phyloP scores from a whole-genome alignment of 2,797 vertebrate genomes.

The Hyperoplus lanceolatus region DNA sequence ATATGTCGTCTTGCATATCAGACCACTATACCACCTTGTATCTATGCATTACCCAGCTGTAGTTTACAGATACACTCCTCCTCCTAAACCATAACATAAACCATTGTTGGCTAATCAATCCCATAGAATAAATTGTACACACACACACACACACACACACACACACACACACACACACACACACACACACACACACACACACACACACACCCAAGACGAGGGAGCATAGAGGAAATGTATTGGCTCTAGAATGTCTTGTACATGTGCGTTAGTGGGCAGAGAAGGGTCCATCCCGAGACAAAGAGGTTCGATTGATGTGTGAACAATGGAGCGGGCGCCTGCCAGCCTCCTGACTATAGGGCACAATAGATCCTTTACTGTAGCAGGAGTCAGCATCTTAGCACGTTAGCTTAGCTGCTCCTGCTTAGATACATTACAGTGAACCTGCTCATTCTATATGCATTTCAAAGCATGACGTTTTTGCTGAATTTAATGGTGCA shows the following conservation, averaged over 20 bases:
- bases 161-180: too few relatives aligned
- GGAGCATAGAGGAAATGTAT: too few relatives aligned
- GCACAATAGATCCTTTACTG: slow-evolving; percentile 81
- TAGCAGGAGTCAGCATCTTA: slow-evolving; percentile 27
- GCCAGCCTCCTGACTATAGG: slow-evolving; percentile 66
- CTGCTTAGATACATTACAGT: not conserved
- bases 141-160: too few relatives aligned
- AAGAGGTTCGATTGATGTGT: slow-evolving; percentile 79
- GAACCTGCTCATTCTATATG: slow-evolving; percentile 6
- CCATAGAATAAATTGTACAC: too few relatives aligned
- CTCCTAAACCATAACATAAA: too few relatives aligned
- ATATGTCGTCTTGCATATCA: too few relatives aligned
- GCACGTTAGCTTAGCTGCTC: slow-evolving; percentile 40
- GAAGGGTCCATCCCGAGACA: slow-evolving; percentile 64
- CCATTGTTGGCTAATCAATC: too few relatives aligned
- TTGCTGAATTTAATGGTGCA: not conserved
- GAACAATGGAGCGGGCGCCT: slow-evolving; percentile 86
- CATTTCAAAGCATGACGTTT: accelerated
- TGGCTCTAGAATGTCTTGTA: slow-evolving; percentile 26
- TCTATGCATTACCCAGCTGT: too few relatives aligned
- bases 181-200: too few relatives aligned
- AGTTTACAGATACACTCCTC: too few relatives aligned
- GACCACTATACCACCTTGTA: too few relatives aligned
- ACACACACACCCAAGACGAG: too few relatives aligned
- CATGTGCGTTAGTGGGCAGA: slow-evolving; percentile 59